Evolutionary conservation across 2,888 invertebrate genomes (phyloP), one percentile per base, ranked within the genome.

Genomic region (Stenodema calcarata): DNA sequence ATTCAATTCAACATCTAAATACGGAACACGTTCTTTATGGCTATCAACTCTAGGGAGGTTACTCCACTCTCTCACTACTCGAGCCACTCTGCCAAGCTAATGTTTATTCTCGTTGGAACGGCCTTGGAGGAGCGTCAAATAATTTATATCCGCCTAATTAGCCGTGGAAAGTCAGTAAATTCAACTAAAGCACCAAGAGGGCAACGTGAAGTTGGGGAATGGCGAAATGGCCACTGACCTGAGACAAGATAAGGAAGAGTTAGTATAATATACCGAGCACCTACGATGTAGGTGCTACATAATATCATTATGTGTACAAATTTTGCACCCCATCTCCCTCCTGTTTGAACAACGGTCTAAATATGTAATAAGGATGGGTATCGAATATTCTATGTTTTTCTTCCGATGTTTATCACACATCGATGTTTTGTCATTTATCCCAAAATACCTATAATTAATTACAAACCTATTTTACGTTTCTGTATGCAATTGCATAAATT

Each of bases 51-150:
- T 54, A 18, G 18, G 54, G 54, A n/a, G 54, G n/a, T n/a, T 73
- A 14, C 70, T 23, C 16, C 27, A 35, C 42, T 42, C 11, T 30
- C n/a, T 42, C 30, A 42, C 28, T 75, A 23, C 62, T 23, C 27
- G 62, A 23, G 62, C 3, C 23, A 23, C 23, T 23, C 14, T 44
- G 41, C 42, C 78, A 42, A 78, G n/a, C 27, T 18, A 4, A 12
- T 78, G 78, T 78, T 78, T 78, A 78, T 78, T 78, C 44, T 44
- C n/a, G 78, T 78, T 78, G 18, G 14, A 9, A 18, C n/a, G 78
- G 41, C 78, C 78, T 78, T 78, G 78, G 78, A 78, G 44, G 42
- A 42, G 78, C 41, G 78, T 78, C 78, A 78, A 78, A 14, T 78
- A 78, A 44, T 78, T 78, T 62, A 78, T 42, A 62, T 42, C 78